These are phyloP conservation scores for Chloroceryle inda DNA, from an alignment of 2,797 vertebrate genomes.

Conservation along the genomic window DNA sequence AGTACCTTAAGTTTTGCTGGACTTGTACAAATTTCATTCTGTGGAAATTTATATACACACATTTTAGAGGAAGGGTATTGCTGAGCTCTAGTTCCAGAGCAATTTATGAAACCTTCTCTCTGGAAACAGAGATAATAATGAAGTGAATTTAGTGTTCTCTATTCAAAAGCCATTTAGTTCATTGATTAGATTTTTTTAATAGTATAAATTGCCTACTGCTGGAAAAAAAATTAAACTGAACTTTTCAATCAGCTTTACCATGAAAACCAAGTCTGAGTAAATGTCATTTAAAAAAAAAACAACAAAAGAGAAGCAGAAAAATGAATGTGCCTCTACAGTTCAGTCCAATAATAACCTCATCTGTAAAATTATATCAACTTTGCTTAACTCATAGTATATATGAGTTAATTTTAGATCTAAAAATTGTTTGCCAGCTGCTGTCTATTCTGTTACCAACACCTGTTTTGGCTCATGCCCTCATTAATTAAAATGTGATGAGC, in stretches of 20 bases:
- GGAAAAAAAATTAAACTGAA: neutral
- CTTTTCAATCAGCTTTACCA: conserved; percentile 42
- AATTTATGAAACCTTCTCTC: conserved; percentile 36
- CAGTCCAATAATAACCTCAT: neutral
- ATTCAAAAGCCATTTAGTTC: conserved; percentile 28
- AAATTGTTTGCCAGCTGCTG: conserved; percentile 45
- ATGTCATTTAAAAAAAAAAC: neutral
- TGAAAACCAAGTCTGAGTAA: neutral
- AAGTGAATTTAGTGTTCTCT: conserved; percentile 49
- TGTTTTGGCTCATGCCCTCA: conserved; percentile 33
- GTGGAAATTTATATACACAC: neutral
- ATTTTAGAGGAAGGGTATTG: conserved; percentile 39
- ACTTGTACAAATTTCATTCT: neutral
- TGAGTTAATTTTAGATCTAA: conserved; percentile 59
- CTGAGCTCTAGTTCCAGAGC: conserved; percentile 30
- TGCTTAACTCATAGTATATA: neutral
- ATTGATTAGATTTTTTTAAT: conserved; percentile 50
- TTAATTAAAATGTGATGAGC: conserved; percentile 63
- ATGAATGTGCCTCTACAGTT: neutral
- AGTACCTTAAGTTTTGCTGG: conserved; percentile 3
- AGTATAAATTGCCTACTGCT: conserved; percentile 49
- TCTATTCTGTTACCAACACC: conserved; percentile 34
- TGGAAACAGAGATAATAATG: conserved; percentile 41
- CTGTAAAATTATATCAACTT: conserved; percentile 14
- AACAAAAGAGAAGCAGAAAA: conserved; percentile 1